Base-by-base conservation (phyloP, 2,888 invertebrate genomes). In the Chironomus riparius region DNA sequence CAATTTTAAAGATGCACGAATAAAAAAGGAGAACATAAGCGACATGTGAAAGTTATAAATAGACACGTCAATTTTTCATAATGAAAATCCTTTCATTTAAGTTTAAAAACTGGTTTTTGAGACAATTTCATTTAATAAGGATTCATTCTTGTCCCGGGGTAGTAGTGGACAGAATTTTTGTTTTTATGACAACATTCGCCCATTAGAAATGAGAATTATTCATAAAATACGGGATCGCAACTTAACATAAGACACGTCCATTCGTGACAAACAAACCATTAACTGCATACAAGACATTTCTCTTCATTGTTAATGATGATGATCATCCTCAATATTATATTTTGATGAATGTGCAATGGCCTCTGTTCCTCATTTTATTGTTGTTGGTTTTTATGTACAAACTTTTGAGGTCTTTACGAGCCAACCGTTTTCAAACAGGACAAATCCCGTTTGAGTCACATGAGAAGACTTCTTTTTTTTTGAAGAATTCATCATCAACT, bases 401-500 rank as follows among this genome's bases (percentile, higher is more conserved):
- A 10, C 10, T 38, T 38, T 38, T 38, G 38, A 38, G 38, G 38
- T 38, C 38, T 38, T 38, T 38, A 38, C 38, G 38, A 38, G 38
- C 38, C 38, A 38, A 38, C 38, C 38, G 38, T 38, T 38, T 56
- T 7, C 56, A 18, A 4, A 18, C 18, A 18, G 56, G 56, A 18
- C 56, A 62, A 73, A 73, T 73, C 72, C 62, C 72, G 72, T 73
- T 73, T 71, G 50, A 50, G 56, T 50, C 50, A 24, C 71, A 56
- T 21, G 65, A 13, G 22, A 22, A 12, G 56, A 21, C 21, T 15
- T 73, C 18, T 21, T 47, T 56, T 47, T 62, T 21, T 50, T 70
- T 21, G 72, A 74, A 22, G 47, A 68, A 74, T 74, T 74, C 74
- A 74, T 74, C 74, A 74, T 74, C 74, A 74, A 74, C 74, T 68